phyloP scores from a whole-genome alignment of 1,140 invertebrate species.

The Platorchestia sp. region DNA sequence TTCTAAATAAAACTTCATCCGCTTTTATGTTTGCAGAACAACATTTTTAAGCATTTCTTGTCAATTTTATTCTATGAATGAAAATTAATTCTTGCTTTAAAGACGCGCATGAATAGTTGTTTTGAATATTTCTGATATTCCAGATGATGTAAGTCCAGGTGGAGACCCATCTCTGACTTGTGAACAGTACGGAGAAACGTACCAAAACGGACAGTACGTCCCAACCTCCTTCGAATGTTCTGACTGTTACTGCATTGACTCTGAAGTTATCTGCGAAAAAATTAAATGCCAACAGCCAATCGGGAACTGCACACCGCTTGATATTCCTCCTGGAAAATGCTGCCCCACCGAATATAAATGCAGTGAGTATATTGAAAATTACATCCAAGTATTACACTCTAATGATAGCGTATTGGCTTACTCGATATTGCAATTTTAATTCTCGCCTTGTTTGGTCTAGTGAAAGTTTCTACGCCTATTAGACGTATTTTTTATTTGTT shows the following conservation, averaged over 20 bases:
- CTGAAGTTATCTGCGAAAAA: conserved; percentile 70
- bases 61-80: not conserved
- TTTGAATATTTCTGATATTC: not conserved
- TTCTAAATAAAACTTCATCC: not conserved
- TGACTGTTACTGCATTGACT: conserved; percentile 70
- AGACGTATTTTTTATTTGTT: not conserved
- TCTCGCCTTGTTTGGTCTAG: not conserved
- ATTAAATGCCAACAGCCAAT: conserved; percentile 69
- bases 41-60: not conserved
- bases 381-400: not conserved
- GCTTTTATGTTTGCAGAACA: not conserved
- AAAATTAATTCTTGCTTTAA: not conserved
- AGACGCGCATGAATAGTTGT: not conserved
- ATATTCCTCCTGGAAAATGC: conserved; percentile 25
- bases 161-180: conserved; percentile 61
- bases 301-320: conserved; percentile 50
- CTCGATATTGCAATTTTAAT: not conserved
- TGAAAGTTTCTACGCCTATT: not conserved
- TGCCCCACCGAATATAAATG: conserved; percentile 65
- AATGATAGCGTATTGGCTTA: not conserved
- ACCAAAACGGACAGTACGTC: conserved; percentile 68
- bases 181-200: conserved; percentile 60
- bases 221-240: conserved; percentile 68
- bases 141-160: conserved; percentile 50
- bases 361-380: conserved; percentile 57